Evolutionary conservation across 2,113 vertebrate genomes (phyloP).

Genomic region (Scomber japonicus): DNA sequence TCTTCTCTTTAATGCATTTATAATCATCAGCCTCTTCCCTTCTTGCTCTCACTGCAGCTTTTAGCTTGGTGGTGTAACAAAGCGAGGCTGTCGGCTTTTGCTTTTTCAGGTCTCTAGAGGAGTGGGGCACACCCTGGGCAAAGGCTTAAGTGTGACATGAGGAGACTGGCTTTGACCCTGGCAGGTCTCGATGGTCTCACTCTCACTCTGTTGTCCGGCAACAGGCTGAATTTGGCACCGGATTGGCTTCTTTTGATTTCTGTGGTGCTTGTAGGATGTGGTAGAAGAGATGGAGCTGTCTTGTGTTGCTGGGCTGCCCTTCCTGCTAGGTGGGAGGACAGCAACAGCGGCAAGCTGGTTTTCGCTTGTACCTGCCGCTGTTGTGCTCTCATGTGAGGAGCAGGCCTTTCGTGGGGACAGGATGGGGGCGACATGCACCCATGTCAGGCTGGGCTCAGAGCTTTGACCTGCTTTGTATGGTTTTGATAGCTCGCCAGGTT

Average conservation of each 20-base stretch:
- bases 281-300: conserved; percentile 84
- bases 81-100: conserved; percentile 43
- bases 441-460: conserved; percentile 87
- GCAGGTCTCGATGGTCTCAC: conserved; percentile 21
- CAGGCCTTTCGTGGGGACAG: conserved; percentile 83
- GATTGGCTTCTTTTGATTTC: conserved; percentile 49
- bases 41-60: conserved; percentile 52
- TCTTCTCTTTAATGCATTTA: conserved; percentile 43
- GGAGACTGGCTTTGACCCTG: conserved; percentile 58
- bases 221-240: conserved; percentile 76
- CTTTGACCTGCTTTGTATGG: conserved; percentile 64
- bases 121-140: conserved; percentile 48
- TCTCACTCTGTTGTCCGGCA: conserved; percentile 44
- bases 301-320: conserved; percentile 78
- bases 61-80: conserved; percentile 38
- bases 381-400: conserved; percentile 47
- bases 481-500: conserved; percentile 35
- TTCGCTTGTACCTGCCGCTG: conserved; percentile 14
- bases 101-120: conserved; percentile 74
- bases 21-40: conserved; percentile 45
- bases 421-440: conserved; percentile 89
- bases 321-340: conserved; percentile 42
- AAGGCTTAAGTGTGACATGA: conserved; percentile 64
- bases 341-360: conserved; percentile 4
- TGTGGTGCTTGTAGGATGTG: conserved; percentile 69